phyloP scores from a whole-genome alignment of 2,797 vertebrate genomes.

The Pangasius larnaudii region DNA sequence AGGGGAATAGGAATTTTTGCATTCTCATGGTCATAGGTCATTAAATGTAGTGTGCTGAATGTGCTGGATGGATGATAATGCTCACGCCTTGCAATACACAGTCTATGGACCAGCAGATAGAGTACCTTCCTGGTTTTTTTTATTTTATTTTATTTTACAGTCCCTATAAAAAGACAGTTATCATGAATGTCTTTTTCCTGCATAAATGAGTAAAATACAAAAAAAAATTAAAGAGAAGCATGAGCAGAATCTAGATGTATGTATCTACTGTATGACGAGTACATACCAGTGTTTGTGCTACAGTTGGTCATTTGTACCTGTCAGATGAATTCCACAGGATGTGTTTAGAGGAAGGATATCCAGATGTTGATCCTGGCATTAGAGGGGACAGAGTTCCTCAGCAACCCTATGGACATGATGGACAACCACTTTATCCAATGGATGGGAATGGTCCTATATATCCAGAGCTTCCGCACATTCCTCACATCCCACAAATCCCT shows the following conservation, averaged over 20 bases:
- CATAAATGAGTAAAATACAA: neutral
- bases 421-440: constrained; percentile 31
- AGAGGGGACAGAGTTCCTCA: constrained; percentile 43
- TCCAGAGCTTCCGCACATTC: constrained; percentile 44
- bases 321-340: constrained; percentile 66
- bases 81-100: neutral
- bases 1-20: neutral
- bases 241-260: neutral
- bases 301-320: neutral
- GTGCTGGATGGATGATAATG: neutral
- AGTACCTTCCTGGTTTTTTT: neutral
- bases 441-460: constrained; percentile 46
- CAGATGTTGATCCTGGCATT: constrained; percentile 47
- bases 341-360: constrained; percentile 60
- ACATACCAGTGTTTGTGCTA: neutral
- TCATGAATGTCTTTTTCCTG: neutral
- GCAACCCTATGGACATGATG: constrained; percentile 35
- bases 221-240: neutral
- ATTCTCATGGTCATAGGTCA: neutral
- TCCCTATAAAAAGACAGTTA: neutral
- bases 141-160: neutral
- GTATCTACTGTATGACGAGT: neutral
- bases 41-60: neutral
- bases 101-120: neutral
- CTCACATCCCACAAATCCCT: constrained; percentile 38